phyloP scores from a whole-genome alignment of 37 sponge, comb jelly and placozoan genomes.

The Hexactinellida sp. region DNA sequence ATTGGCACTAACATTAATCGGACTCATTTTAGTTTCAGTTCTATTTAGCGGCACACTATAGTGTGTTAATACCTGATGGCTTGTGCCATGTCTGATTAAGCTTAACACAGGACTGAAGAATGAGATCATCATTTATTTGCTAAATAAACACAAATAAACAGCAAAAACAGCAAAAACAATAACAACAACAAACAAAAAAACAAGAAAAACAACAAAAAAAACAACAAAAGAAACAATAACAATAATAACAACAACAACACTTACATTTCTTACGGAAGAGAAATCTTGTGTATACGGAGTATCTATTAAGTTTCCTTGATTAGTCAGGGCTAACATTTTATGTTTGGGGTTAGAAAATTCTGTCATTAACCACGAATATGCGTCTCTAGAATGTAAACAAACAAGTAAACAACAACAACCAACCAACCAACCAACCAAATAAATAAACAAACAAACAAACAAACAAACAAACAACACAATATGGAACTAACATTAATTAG shows the following conservation, averaged over 20 bases:
- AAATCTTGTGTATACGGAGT: background rate
- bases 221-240: too few relatives aligned
- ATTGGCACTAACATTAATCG: too few relatives aligned
- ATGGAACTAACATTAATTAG: too few relatives aligned
- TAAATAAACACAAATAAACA: background rate
- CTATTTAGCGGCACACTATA: too few relatives aligned
- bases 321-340: background rate
- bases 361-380: background rate
- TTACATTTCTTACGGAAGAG: background rate
- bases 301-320: background rate
- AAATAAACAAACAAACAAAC: too few relatives aligned
- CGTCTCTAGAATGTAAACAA: background rate
- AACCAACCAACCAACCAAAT: too few relatives aligned
- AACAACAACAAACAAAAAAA: too few relatives aligned
- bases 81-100: background rate
- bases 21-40: too few relatives aligned
- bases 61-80: background rate
- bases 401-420: too few relatives aligned
- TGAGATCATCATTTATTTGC: slow-evolving; percentile 10
- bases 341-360: background rate
- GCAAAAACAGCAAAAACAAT: too few relatives aligned
- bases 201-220: background rate
- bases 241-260: too few relatives aligned
- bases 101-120: background rate
- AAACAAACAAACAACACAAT: too few relatives aligned